phyloP scores from a whole-genome alignment of 2,797 vertebrate species.

The Microctenopoma lineatum region DNA sequence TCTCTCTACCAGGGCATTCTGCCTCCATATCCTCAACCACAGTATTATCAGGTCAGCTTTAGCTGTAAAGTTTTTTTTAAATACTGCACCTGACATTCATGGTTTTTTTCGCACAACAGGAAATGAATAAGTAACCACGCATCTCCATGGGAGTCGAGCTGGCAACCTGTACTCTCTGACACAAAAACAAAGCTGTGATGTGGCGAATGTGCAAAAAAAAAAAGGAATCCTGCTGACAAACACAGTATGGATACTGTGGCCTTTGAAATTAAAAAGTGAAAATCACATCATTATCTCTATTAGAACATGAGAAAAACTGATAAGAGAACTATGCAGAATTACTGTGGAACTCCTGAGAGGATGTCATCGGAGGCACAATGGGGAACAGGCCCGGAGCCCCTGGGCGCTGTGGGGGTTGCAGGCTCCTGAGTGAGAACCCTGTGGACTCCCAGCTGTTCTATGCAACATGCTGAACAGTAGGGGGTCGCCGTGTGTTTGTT shows the following conservation, averaged over 20 bases:
- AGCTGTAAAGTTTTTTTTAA: background rate
- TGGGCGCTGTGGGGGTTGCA: conserved; percentile 48
- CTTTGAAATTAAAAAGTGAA: no score
- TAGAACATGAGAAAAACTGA: background rate
- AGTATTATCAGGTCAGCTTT: background rate
- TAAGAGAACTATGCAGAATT: conserved; percentile 23
- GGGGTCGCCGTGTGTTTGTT: conserved; percentile 86
- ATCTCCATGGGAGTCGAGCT: no score
- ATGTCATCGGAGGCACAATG: conserved; percentile 58
- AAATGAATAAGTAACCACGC: background rate
- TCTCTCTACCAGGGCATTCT: background rate
- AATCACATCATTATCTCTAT: no score
- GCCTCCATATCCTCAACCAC: background rate
- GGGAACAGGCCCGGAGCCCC: conserved; percentile 55
- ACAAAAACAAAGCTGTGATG: no score
- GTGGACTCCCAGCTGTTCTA: conserved; percentile 82
- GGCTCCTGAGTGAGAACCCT: conserved; percentile 59
- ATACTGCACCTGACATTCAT: background rate
- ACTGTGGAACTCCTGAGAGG: conserved; percentile 52
- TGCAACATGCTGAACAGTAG: conserved; percentile 85
- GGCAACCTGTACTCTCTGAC: no score
- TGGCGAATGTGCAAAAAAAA: no score
- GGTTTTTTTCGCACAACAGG: background rate
- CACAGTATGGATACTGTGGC: no score
- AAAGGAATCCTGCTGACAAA: no score